phyloP scores from a whole-genome alignment of 2,113 vertebrate genomes.

The Henicopernis longicauda region DNA sequence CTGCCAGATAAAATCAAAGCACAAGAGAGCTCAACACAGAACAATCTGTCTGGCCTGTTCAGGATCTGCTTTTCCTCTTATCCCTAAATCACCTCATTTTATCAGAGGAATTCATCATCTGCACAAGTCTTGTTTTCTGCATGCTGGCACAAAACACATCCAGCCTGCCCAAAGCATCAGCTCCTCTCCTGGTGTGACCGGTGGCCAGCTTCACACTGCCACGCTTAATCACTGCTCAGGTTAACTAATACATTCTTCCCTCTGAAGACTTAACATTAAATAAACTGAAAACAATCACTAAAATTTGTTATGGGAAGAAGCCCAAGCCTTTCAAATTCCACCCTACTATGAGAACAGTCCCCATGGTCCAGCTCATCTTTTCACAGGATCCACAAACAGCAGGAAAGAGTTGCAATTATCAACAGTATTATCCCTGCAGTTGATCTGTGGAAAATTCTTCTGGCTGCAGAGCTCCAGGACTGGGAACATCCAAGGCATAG shows the following conservation, averaged over 20 bases:
- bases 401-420: neutral
- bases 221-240: neutral
- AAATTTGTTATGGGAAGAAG: neutral
- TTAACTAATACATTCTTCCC: neutral
- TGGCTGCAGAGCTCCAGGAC: neutral
- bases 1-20: neutral
- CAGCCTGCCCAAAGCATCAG: neutral
- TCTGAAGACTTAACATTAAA: neutral
- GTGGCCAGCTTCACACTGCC: neutral
- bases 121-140: neutral
- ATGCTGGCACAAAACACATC: neutral
- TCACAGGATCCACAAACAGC: neutral
- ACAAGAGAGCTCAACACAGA: neutral
- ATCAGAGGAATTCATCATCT: neutral
- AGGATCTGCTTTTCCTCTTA: neutral
- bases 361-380: neutral
- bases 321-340: neutral
- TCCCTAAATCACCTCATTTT: neutral
- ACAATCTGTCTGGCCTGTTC: neutral
- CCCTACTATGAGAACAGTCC: neutral
- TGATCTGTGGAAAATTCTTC: neutral
- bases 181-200: neutral
- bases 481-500: neutral
- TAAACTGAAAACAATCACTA: neutral
- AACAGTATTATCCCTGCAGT: rapidly evolving